Base-by-base conservation (phyloP, 2,888 invertebrate genomes). In the Lumbricus terrestris region DNA sequence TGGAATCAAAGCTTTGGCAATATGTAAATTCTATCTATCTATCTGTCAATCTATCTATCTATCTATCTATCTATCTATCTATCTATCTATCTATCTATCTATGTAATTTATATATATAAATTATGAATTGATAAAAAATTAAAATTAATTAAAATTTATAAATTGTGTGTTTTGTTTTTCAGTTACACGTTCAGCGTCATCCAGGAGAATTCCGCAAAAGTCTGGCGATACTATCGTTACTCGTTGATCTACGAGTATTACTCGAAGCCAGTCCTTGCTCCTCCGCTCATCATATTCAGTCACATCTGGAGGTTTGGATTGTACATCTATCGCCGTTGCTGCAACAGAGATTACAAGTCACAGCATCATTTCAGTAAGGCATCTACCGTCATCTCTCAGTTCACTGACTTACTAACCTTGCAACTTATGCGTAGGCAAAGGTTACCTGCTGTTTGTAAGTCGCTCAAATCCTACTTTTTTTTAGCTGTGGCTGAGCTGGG, bases 181-280 rank as follows among this genome's bases (percentile, higher is more conserved):
- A 95, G 95, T 91, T 94, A 94, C 92, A 95, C 95, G 47, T 95
- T 95, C 91, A 93, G 94, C 92, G 93, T 91, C 34, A 94, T 95
- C 3, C 95, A 95, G 91, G 94, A 93, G 37, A 91, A 92, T 88
- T 92, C 92, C 0, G 91, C 92, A 89, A 92, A 92, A 88, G 92
- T 93, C 42, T 95, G 95, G 95, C 92, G 94, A 35, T 95, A 93
- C 92, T 93, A 95, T 91, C 93, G 94, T 38, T 95, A 94, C 92
- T 93, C 93, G 40, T 92, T 95, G 90, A 94, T 95, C 85, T 92
- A 93, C 83, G 94, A 94, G 92, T 95, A 93, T 91, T 94, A 93
- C 89, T 94, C 94, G 90, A 92, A 94, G 20, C 94, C 95, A 0
- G 92, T 94, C 8, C 92, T 95, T 23, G 93, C 93, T 40, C 94